A percentile compares a stretch with the other conserved stretches of the same genome.
Conservation (phyloP, 2,113 vertebrate genomes). For the Oreochromis aureus region DNA sequence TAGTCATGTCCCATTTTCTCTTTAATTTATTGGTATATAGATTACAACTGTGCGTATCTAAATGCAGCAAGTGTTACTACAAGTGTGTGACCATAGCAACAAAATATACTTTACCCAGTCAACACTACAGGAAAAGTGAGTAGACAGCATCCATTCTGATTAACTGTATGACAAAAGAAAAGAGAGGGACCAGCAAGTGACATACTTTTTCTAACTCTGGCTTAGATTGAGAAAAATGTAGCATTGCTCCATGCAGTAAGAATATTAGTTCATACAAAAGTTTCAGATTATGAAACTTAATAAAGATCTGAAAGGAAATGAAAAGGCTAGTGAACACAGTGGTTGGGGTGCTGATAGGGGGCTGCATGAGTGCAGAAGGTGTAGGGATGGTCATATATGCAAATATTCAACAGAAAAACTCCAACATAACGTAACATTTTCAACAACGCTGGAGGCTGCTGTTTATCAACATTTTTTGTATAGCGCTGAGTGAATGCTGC, state of each 20-base stretch:
- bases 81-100: not conserved
- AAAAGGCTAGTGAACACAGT: not conserved
- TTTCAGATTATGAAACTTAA: not conserved
- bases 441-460: not conserved
- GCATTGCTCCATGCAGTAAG: not conserved
- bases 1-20: conserved; percentile 5
- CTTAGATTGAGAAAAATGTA: not conserved
- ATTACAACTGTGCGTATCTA: not conserved
- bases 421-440: not conserved
- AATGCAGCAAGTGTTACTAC: not conserved
- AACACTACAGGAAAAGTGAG: not conserved
- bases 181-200: not conserved
- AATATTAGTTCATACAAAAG: not conserved
- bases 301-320: not conserved
- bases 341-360: not conserved
- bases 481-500: too few relatives aligned
- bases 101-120: not conserved
- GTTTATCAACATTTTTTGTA: not conserved
- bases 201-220: not conserved
- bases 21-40: conserved; percentile 24
- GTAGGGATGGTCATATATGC: not conserved
- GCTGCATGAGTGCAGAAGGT: not conserved
- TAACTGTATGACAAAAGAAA: not conserved
- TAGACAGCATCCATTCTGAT: not conserved
- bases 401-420: not conserved